Evolutionary conservation across 64 coral and sea anemone species (phyloP).

Genomic region (Platygyra sinensis): DNA sequence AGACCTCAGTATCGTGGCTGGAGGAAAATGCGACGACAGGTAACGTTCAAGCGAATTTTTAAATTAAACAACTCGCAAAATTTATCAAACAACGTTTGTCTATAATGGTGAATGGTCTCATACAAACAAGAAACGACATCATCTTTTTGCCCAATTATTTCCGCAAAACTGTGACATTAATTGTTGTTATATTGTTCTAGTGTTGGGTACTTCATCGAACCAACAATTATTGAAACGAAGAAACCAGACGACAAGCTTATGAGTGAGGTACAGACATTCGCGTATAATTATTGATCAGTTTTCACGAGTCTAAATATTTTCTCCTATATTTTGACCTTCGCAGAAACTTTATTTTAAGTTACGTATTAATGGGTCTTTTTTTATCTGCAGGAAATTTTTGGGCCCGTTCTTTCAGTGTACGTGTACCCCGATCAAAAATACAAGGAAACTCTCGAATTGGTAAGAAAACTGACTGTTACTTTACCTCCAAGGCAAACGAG

Average conservation of each 20-base stretch:
- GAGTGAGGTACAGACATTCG: constrained; percentile 66
- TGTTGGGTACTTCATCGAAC: constrained; percentile 96
- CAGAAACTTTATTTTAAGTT: not conserved
- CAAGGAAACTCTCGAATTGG: constrained; percentile 81
- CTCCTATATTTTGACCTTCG: not conserved
- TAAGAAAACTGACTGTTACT: constrained; percentile 25
- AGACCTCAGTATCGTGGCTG: constrained; percentile 78
- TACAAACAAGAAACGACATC: no score
- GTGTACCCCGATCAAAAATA: constrained; percentile 87
- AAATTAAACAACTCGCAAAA: no score
- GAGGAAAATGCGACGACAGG: constrained; percentile 90
- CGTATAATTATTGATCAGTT: not conserved
- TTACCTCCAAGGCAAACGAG: no score
- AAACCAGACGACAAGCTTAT: constrained; percentile 83
- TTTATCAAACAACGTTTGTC: no score
- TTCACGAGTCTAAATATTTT: not conserved
- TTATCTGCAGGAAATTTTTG: constrained; percentile 95
- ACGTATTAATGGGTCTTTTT: not conserved
- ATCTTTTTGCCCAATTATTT: not conserved
- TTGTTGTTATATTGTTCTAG: constrained; percentile 18
- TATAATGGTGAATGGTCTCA: no score
- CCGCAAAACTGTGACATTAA: not conserved
- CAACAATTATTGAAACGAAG: constrained; percentile 88
- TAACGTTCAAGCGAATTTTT: not conserved
- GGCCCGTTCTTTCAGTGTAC: constrained; percentile 80